Percentiles rank a stretch among this genome's conserved stretches.
Conservation (phyloP, 2,888 invertebrate species). For the Epirrhoe alternata region DNA sequence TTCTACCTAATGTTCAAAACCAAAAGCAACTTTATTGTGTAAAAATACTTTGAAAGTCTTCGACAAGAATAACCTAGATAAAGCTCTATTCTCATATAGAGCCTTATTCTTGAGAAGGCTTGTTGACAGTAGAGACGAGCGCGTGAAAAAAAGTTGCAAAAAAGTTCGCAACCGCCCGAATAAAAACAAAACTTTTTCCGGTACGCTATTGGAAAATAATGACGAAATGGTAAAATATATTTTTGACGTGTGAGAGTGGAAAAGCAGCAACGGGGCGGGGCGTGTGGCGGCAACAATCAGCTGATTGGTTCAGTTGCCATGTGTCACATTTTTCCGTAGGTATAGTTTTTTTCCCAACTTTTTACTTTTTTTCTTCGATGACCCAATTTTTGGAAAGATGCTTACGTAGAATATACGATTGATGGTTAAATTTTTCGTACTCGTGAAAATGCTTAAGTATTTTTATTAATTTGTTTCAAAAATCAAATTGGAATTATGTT, state of each 20-base stretch:
- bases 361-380: slow-evolving; percentile 44
- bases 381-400: slow-evolving; percentile 32
- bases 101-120: slow-evolving; percentile 15
- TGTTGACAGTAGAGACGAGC: slow-evolving; percentile 11
- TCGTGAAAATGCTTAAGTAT: not conserved
- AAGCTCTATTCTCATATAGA: slow-evolving; percentile 9
- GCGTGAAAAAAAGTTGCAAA: slow-evolving; percentile 31
- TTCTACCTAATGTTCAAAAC: too few relatives aligned
- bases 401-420: slow-evolving; percentile 6
- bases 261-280: slow-evolving; percentile 79
- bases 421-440: not conserved
- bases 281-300: slow-evolving; percentile 71
- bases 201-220: slow-evolving; percentile 49
- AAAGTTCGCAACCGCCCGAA: slow-evolving; percentile 43
- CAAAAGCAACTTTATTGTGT: slow-evolving; percentile 1
- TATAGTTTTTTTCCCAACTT: slow-evolving; percentile 63
- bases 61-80: not conserved
- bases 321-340: slow-evolving; percentile 81
- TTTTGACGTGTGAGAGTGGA: slow-evolving; percentile 76
- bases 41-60: not conserved
- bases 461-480: not conserved
- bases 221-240: slow-evolving; percentile 64
- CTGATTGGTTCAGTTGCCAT: slow-evolving; percentile 79
- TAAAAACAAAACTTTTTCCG: slow-evolving; percentile 37
- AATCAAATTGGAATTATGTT: too few relatives aligned